Conservation (phyloP, 2,888 invertebrate genomes). For the Lumbricus terrestris region DNA sequence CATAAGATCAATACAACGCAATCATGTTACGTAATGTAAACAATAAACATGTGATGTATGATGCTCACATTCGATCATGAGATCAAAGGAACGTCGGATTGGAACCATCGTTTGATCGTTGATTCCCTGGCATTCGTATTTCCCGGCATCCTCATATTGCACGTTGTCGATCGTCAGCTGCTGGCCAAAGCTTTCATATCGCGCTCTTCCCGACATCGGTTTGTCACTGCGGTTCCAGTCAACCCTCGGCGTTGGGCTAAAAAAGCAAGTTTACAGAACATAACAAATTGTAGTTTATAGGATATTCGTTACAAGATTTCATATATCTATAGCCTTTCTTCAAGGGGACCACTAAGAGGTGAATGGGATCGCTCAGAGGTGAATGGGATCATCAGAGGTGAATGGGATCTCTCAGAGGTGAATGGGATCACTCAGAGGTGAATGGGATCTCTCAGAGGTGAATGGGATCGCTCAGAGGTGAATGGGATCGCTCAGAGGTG, state of each 20-base stretch:
- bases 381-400: too few relatives aligned
- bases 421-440: too few relatives aligned
- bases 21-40: neutral
- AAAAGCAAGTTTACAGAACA: neutral
- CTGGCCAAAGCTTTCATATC: conserved; percentile 85
- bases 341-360: too few relatives aligned
- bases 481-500: too few relatives aligned
- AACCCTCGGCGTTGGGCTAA: conserved; percentile 85
- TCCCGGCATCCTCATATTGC: conserved; percentile 75
- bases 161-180: conserved; percentile 66
- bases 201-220: conserved; percentile 63
- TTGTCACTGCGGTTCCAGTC: conserved; percentile 84
- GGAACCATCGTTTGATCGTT: conserved; percentile 48
- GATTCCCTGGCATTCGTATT: conserved; percentile 77
- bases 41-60: too few relatives aligned
- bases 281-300: too few relatives aligned
- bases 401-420: too few relatives aligned
- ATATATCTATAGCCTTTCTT: too few relatives aligned
- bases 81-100: conserved; percentile 54
- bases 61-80: conserved; percentile 57
- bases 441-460: too few relatives aligned
- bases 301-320: too few relatives aligned
- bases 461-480: too few relatives aligned
- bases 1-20: neutral
- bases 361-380: too few relatives aligned